A percentile compares a stretch with the other conserved stretches of the same genome.
Evolutionary conservation across 2,113 vertebrate genomes (phyloP).

Genomic region (Talpa occidentalis): DNA sequence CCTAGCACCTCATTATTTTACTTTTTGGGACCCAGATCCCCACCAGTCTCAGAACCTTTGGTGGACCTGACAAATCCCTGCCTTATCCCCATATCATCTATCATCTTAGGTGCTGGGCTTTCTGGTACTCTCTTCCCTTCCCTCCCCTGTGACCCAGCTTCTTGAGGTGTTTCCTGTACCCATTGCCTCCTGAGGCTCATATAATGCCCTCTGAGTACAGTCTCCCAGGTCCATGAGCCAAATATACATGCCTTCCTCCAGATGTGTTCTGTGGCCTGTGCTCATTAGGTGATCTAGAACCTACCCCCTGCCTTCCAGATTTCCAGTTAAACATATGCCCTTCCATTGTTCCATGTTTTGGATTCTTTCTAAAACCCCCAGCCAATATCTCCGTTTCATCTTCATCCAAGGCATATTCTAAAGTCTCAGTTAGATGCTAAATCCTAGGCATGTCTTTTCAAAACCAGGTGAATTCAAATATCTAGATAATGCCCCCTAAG

Average conservation of each 20-base stretch:
- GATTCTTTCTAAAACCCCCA: neutral
- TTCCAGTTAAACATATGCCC: neutral
- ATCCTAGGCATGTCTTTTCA: neutral
- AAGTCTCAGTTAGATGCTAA: neutral
- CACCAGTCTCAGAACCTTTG: neutral
- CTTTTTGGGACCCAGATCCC: neutral
- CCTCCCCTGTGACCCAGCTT: neutral
- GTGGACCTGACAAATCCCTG: neutral
- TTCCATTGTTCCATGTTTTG: neutral
- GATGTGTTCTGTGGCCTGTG: neutral
- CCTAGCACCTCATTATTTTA: neutral
- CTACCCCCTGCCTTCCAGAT: neutral
- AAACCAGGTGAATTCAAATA: neutral
- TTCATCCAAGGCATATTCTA: neutral
- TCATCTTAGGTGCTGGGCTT: neutral
- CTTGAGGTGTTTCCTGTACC: constrained; percentile 23
- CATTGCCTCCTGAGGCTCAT: neutral
- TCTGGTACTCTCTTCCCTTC: neutral
- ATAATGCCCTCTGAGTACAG: neutral
- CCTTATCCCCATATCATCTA: neutral
- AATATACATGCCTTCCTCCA: neutral
- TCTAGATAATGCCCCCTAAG: neutral
- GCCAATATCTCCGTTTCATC: neutral
- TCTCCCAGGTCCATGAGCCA: neutral
- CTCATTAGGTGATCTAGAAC: neutral